A percentile compares a stretch with the other conserved stretches of the same genome.
Evolutionary conservation across 35 echinoderm and acorn worm species (phyloP).

Genomic region (Apostichopus japonicus): DNA sequence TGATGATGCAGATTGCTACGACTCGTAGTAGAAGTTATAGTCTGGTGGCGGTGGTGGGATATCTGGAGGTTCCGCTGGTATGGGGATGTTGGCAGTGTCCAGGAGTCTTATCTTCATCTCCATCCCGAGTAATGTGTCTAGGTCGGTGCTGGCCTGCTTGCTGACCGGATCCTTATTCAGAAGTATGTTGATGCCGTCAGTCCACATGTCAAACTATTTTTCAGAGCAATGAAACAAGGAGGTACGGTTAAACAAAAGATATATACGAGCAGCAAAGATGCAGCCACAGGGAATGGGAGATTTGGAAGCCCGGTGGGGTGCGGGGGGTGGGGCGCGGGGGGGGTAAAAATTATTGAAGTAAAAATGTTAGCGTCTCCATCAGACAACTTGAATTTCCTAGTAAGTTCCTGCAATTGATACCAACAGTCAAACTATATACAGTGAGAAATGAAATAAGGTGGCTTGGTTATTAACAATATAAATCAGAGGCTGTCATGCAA

Average conservation of each 20-base stretch:
- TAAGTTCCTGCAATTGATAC: no score
- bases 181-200: slow-evolving; percentile 88
- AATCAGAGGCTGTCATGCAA: no score
- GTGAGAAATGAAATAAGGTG: no score
- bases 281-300: no score
- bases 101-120: slow-evolving; percentile 96
- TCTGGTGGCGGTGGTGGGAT: slow-evolving; percentile 87
- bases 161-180: slow-evolving; percentile 71
- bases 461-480: no score
- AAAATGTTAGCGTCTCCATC: no score
- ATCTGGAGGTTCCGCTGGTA: slow-evolving; percentile 75
- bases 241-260: background rate
- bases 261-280: no score
- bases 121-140: slow-evolving; percentile 93
- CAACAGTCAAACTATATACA: no score
- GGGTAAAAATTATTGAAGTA: no score
- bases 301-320: no score
- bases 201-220: slow-evolving; percentile 96
- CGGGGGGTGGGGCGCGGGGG: no score
- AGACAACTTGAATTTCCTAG: no score
- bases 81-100: slow-evolving; percentile 96
- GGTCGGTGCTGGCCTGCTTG: slow-evolving; percentile 75
- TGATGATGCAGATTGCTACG: background rate
- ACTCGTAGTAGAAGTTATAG: slow-evolving; percentile 92
- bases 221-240: background rate